phyloP scores from a whole-genome alignment of 1,140 invertebrate species.

The Cydia pomonella region DNA sequence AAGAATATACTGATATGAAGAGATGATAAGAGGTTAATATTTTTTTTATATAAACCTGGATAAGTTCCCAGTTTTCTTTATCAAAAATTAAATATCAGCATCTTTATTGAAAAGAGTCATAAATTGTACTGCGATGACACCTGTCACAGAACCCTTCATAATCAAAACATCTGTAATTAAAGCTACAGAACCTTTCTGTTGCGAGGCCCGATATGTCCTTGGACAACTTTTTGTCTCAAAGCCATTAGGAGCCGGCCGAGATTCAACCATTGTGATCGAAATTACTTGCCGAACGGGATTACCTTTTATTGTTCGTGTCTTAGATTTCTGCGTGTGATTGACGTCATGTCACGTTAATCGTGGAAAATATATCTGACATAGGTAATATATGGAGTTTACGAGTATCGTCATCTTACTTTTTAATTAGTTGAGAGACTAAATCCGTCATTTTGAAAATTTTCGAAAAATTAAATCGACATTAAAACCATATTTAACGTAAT shows the following conservation, averaged over 20 bases:
- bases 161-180: neutral
- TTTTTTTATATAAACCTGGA: no score
- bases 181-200: neutral
- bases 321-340: neutral
- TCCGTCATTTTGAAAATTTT: no score
- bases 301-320: neutral
- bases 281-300: neutral
- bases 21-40: no score
- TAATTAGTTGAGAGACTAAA: no score
- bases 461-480: no score
- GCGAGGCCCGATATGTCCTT: neutral
- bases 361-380: neutral
- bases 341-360: neutral
- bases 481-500: no score
- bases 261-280: slow-evolving; percentile 1
- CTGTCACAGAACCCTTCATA: neutral
- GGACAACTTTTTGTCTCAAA: neutral
- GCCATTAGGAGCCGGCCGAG: neutral
- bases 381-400: no score
- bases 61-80: no score
- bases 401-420: no score
- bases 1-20: no score
- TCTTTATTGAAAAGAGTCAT: no score
- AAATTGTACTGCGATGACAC: neutral
- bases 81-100: no score